A percentile compares a stretch with the other conserved stretches of the same genome.
Evolutionary conservation across 2,113 vertebrate genomes (phyloP).

Genomic region (Urocitellus parryii): DNA sequence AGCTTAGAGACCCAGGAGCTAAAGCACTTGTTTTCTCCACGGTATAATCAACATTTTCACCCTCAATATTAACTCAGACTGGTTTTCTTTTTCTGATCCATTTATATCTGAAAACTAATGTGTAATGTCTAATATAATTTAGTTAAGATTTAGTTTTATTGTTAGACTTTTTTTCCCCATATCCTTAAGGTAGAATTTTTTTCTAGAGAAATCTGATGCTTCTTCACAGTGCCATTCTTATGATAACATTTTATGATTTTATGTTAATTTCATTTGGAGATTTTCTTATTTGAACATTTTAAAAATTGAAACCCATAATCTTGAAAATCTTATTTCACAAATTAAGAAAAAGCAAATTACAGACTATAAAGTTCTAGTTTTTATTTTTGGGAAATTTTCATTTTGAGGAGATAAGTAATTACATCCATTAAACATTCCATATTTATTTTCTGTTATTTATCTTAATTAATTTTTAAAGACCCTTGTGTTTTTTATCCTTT

Average conservation of each 20-base stretch:
- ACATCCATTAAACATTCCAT: not conserved
- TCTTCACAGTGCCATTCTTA: slow-evolving; percentile 6
- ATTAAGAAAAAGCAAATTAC: not conserved
- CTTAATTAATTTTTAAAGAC: slow-evolving; percentile 9
- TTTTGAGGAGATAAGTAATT: slow-evolving; percentile 25
- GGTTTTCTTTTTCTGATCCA: not conserved
- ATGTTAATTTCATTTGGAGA: slow-evolving; percentile 23
- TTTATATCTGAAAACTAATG: slow-evolving; percentile 30
- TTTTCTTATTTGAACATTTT: slow-evolving; percentile 35
- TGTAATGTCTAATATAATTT: not conserved
- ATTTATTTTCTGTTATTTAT: slow-evolving; percentile 43
- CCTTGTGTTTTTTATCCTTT: not conserved
- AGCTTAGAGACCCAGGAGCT: slow-evolving; percentile 93
- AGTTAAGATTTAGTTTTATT: slow-evolving; percentile 1
- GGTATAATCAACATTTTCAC: slow-evolving; percentile 86
- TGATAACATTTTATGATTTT: not conserved
- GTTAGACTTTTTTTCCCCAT: not conserved
- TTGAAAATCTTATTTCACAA: slow-evolving; percentile 54
- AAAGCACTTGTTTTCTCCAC: slow-evolving; percentile 98
- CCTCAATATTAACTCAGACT: not conserved
- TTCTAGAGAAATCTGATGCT: slow-evolving; percentile 36
- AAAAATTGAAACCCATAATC: not conserved
- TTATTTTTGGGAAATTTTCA: slow-evolving; percentile 52
- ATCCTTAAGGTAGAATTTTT: not conserved
- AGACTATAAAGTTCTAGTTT: slow-evolving; percentile 21